Base-by-base conservation (phyloP, 2,888 invertebrate species). In the Unio pictorum region DNA sequence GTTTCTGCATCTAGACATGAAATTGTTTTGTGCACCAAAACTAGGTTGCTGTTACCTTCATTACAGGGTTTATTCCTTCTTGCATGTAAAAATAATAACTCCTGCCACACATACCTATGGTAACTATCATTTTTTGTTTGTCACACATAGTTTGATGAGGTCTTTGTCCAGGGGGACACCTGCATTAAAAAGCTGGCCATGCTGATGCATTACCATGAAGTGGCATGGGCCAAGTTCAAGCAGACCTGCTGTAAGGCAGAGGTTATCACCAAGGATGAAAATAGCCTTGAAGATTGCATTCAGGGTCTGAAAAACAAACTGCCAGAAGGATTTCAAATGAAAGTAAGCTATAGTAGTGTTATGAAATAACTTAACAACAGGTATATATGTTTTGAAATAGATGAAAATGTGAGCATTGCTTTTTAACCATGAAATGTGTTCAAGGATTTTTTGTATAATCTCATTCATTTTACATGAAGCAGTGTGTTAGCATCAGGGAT, bases 251-350 rank as follows among this genome's bases (percentile, higher is more conserved):
- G 74, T 34, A 65, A 74, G 54, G 77, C 79, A 28, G 72, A 73
- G 23, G 70, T 81, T 17, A 68, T 83, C 3, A 67, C 71, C 3
- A 57, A 68, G 1, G 76, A 69, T 18, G 79, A 82, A n/a, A 70
- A 70, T 45, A 85, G 85, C 67, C 65, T 85, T 45, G 83, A 84
- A 65, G 81, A 83, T 59, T 85, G 85, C 66, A 79, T 85, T 18
- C 67, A 77, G 28, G 84, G 79, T 34, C 64, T 85, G 59, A 82
- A 81, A 66, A 73, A 70, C 23, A 73, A 71, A 26, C 71, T 80
- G 15, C 75, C 69, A n/a, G 68, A 74, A 30, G 79, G 79, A 20
- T 79, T 81, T 34, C 71, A 72, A 56, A 65, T 85, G 11, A 80
- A 82, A 80, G 85, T 82, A 69, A 30, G 66, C 30, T 45, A 56